A percentile compares a stretch with the other conserved stretches of the same genome.
Conservation (phyloP, 1,140 invertebrate genomes). For the Panagrolaimus sp. region DNA sequence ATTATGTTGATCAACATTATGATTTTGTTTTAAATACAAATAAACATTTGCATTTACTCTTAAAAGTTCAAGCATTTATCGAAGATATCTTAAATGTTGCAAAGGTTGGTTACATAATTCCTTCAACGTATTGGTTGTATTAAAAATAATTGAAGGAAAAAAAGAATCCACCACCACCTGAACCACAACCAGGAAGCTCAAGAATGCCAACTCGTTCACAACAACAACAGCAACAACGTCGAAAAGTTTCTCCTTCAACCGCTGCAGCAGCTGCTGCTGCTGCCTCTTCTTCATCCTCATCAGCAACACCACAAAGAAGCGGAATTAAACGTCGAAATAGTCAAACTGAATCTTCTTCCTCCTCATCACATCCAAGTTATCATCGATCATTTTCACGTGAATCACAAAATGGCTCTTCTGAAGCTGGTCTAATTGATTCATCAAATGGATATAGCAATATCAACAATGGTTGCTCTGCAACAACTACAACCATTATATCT, state of each 20-base stretch:
- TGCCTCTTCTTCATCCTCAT: not conserved
- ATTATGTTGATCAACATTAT: not conserved
- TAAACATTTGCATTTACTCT: not conserved
- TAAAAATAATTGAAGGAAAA: not conserved
- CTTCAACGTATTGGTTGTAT: too few species aligned
- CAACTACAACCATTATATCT: not conserved
- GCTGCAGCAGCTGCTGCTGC: not conserved
- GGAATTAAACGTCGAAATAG: conserved; percentile 1
- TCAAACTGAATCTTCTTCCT: not conserved
- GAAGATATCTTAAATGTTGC: not conserved
- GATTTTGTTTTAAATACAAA: not conserved
- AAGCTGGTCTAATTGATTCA: too few species aligned
- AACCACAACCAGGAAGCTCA: too few species aligned
- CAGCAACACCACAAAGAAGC: not conserved
- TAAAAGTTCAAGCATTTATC: not conserved
- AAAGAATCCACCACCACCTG: too few species aligned
- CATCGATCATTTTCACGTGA: not conserved
- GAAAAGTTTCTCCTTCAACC: not conserved
- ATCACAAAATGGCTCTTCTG: not conserved
- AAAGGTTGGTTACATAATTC: conserved; percentile 8
- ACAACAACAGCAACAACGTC: not conserved
- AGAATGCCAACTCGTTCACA: not conserved
- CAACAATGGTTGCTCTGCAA: not conserved
- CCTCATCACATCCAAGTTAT: too few species aligned
- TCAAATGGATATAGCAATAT: not conserved